Evolutionary conservation across 2,888 invertebrate genomes (phyloP).

Genomic region (Cheilosia vulpina): DNA sequence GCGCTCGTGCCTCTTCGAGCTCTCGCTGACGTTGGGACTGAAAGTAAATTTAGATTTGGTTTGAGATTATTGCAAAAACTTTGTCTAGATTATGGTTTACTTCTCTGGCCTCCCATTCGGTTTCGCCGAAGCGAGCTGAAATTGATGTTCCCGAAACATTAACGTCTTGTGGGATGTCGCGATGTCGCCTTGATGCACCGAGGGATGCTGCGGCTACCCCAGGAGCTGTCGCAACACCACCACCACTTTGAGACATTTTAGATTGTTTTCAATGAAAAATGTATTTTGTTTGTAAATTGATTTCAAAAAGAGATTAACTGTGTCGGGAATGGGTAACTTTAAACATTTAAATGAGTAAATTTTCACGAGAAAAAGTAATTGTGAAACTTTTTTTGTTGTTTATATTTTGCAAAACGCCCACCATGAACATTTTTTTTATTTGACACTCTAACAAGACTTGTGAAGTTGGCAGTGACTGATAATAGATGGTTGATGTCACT

Average conservation of each 20-base stretch:
- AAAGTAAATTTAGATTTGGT: constrained; percentile 2
- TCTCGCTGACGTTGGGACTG: constrained; percentile 86
- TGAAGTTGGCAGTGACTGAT: constrained; percentile 36
- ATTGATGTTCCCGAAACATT: constrained; percentile 76
- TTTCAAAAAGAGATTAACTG: background rate
- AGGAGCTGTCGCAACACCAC: constrained; percentile 71
- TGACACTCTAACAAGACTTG: constrained; percentile 28
- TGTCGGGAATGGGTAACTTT: background rate
- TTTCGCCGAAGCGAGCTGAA: constrained; percentile 81
- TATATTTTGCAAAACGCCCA: constrained; percentile 74
- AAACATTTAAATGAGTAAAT: constrained; percentile 15
- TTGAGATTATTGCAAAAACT: background rate
- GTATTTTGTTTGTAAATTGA: background rate
- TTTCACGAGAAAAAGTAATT: constrained; percentile 8
- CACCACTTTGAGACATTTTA: constrained; percentile 77
- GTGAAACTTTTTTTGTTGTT: constrained; percentile 65
- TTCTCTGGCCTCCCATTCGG: constrained; percentile 83
- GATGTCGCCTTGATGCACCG: constrained; percentile 77
- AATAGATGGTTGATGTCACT: constrained; percentile 27
- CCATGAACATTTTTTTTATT: constrained; percentile 42
- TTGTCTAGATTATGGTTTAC: constrained; percentile 72
- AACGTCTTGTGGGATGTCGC: constrained; percentile 75
- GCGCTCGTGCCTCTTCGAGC: constrained; percentile 95
- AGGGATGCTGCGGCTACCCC: constrained; percentile 76
- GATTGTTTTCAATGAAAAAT: background rate